These are phyloP conservation scores for Achatina immaculata DNA, from an alignment of 1,140 invertebrate species.

Conservation along the genomic window DNA sequence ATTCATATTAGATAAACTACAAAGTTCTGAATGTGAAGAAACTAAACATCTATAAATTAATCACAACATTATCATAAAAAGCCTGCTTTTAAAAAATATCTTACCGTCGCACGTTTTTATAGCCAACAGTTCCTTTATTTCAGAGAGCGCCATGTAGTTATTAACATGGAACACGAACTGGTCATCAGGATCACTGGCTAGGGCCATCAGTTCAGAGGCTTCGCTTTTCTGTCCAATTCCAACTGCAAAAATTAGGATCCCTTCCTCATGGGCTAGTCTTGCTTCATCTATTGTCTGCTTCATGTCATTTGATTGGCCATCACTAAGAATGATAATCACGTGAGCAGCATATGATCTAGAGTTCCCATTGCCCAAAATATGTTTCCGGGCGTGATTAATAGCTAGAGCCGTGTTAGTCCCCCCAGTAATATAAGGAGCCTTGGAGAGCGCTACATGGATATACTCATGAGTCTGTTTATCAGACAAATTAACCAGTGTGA, in stretches of 20 bases:
- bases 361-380: slow-evolving; percentile 22
- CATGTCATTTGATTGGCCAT: slow-evolving; percentile 51
- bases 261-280: slow-evolving; percentile 34
- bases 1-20: too few species aligned
- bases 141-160: slow-evolving; percentile 34
- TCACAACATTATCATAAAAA: too few species aligned
- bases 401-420: slow-evolving; percentile 51
- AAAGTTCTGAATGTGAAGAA: too few species aligned
- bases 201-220: slow-evolving; percentile 39
- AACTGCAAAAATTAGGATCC: slow-evolving; percentile 52
- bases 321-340: slow-evolving; percentile 53
- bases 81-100: too few species aligned
- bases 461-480: slow-evolving; percentile 2
- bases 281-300: slow-evolving; percentile 47
- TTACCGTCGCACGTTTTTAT: slow-evolving; percentile 33
- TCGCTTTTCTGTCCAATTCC: slow-evolving; percentile 49
- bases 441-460: slow-evolving; percentile 7
- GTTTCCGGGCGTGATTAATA: slow-evolving; percentile 43
- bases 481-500: slow-evolving; percentile 43
- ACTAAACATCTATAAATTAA: too few species aligned
- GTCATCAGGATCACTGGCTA: slow-evolving; percentile 45
- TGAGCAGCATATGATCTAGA: slow-evolving; percentile 44
- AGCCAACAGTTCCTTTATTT: slow-evolving; percentile 41
- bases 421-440: slow-evolving; percentile 37
- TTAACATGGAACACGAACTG: slow-evolving; percentile 46